These are phyloP conservation scores for Acanthoscelides obtectus DNA, from an alignment of 2,888 invertebrate genomes.

Conservation along the genomic window DNA sequence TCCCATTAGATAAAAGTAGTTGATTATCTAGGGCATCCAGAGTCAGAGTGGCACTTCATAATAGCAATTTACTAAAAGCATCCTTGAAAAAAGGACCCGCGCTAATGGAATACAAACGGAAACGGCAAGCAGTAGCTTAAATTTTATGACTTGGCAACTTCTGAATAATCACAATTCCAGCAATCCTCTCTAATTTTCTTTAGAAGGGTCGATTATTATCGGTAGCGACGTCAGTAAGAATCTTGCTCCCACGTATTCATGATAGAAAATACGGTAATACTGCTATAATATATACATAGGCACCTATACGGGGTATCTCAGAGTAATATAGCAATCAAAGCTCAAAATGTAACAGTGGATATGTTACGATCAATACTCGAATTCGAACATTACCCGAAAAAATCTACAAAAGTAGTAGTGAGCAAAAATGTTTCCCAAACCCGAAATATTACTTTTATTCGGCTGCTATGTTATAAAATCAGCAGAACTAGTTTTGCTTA, in stretches of 20 bases:
- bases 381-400: no score
- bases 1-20: not conserved
- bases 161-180: not conserved
- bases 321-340: no score
- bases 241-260: not conserved
- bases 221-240: not conserved
- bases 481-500: no score
- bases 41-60: not conserved
- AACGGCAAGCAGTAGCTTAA: not conserved
- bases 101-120: not conserved
- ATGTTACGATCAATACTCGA: no score
- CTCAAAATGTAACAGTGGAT: no score
- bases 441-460: no score
- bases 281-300: no score
- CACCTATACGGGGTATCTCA: no score
- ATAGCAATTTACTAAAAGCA: not conserved
- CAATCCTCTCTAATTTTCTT: not conserved
- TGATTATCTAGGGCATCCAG: not conserved
- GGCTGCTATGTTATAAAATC: no score
- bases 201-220: not conserved
- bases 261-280: not conserved
- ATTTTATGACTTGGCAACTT: not conserved
- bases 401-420: no score
- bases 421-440: no score
- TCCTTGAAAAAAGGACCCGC: not conserved